These are phyloP conservation scores for Amaurobius ferox DNA, from an alignment of 2,888 invertebrate genomes.

Conservation along the genomic window DNA sequence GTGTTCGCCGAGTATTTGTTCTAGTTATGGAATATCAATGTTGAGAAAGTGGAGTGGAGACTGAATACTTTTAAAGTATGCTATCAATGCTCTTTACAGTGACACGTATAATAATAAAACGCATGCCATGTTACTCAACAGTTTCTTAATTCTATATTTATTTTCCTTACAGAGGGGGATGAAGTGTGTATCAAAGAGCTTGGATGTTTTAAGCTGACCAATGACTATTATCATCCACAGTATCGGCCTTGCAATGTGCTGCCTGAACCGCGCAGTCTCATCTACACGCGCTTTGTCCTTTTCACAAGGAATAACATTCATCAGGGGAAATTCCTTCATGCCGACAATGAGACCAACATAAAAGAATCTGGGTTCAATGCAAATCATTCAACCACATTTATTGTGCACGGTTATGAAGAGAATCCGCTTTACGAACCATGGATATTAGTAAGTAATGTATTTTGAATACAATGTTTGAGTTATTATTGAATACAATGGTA, in stretches of 20 bases:
- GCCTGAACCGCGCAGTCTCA: constrained; percentile 55
- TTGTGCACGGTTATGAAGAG: constrained; percentile 71
- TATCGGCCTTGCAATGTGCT: constrained; percentile 70
- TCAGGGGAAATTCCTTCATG: constrained; percentile 38
- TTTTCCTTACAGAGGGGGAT: constrained; percentile 51
- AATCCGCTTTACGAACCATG: constrained; percentile 55
- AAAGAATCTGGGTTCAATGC: constrained; percentile 55
- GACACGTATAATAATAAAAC: too few species aligned
- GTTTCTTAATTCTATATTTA: too few species aligned
- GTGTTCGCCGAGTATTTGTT: too few species aligned
- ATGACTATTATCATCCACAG: constrained; percentile 64
- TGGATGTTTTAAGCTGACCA: constrained; percentile 71
- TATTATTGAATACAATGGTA: too few species aligned
- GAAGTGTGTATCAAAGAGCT: constrained; percentile 66
- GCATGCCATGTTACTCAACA: too few species aligned
- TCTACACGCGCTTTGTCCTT: constrained; percentile 62
- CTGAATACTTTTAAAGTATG: too few species aligned
- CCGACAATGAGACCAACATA: constrained; percentile 42
- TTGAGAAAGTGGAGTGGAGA: too few species aligned
- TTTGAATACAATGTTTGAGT: neutral
- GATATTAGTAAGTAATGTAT: constrained; percentile 56
- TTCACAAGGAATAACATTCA: constrained; percentile 38
- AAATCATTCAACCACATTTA: constrained; percentile 54
- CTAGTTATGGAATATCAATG: too few species aligned
- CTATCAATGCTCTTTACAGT: too few species aligned